These are phyloP conservation scores for Brevimyrus niger DNA, from an alignment of 2,113 vertebrate genomes.

Conservation along the genomic window DNA sequence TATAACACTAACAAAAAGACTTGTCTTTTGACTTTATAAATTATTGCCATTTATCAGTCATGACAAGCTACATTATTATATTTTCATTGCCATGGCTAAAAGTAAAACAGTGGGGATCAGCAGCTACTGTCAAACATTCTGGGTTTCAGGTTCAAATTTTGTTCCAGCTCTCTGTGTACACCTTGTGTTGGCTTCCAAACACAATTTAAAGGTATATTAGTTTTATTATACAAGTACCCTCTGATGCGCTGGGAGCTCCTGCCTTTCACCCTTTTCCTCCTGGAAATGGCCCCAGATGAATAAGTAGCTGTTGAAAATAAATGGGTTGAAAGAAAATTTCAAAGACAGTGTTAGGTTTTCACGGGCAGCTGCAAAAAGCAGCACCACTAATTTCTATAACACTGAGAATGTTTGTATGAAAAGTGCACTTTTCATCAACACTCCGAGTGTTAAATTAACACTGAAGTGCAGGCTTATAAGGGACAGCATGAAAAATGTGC, in stretches of 20 bases:
- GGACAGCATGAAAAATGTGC: not conserved
- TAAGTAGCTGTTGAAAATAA: not conserved
- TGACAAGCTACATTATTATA: not conserved
- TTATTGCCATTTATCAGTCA: conserved; percentile 6
- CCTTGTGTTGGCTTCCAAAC: not conserved
- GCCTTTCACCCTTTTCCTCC: not conserved
- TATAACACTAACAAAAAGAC: not conserved
- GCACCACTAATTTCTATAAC: not conserved
- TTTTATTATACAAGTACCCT: not conserved
- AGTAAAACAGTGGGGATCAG: not conserved
- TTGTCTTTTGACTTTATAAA: conserved; percentile 15
- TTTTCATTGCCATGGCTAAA: not conserved
- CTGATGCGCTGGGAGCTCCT: not conserved
- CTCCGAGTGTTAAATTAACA: not conserved
- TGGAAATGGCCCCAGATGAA: not conserved
- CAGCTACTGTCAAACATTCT: not conserved
- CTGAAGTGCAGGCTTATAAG: not conserved
- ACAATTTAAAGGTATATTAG: not conserved
- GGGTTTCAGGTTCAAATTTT: not conserved
- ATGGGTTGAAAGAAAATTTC: not conserved
- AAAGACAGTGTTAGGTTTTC: not conserved
- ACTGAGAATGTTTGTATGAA: not conserved
- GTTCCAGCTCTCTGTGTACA: not conserved
- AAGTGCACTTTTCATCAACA: conserved; percentile 10
- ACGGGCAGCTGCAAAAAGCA: not conserved